These are phyloP conservation scores for Tiliacea citrago DNA, from an alignment of 2,888 invertebrate species.

Conservation along the genomic window DNA sequence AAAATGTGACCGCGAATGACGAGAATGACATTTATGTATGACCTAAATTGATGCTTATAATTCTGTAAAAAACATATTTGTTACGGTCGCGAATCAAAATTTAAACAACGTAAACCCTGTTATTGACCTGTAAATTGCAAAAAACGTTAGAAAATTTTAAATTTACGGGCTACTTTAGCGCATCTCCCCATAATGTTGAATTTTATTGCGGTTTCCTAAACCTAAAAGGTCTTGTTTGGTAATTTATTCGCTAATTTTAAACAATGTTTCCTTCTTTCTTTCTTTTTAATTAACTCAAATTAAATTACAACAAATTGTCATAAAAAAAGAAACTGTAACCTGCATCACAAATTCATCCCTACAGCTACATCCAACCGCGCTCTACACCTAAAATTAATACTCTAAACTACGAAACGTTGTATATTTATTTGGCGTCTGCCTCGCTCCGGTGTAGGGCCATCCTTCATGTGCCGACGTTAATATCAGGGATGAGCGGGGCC, in stretches of 20 bases:
- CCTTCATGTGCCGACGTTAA: conserved; percentile 72
- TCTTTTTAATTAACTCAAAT: too few relatives aligned
- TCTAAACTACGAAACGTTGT: conserved; percentile 43
- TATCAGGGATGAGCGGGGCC: conserved; percentile 68
- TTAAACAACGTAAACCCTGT: too few relatives aligned
- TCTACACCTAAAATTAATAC: conserved; percentile 37
- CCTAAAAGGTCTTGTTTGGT: too few relatives aligned
- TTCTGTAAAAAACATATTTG: not conserved
- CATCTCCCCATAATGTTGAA: not conserved
- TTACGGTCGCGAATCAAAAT: not conserved
- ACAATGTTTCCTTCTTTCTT: too few relatives aligned
- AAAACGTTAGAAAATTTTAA: not conserved
- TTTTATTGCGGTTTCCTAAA: not conserved
- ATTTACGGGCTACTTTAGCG: not conserved
- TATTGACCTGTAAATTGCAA: not conserved
- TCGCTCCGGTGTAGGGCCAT: conserved; percentile 66
- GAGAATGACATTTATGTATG: not conserved
- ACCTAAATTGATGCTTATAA: too few relatives aligned
- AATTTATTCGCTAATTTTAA: not conserved
- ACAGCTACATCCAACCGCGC: not conserved
- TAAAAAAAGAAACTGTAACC: not conserved
- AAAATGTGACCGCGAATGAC: not conserved
- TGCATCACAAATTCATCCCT: not conserved
- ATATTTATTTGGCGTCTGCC: conserved; percentile 62
- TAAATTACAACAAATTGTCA: not conserved